These are phyloP conservation scores for Chloromyia formosa DNA, from an alignment of 2,888 invertebrate species.

Conservation along the genomic window DNA sequence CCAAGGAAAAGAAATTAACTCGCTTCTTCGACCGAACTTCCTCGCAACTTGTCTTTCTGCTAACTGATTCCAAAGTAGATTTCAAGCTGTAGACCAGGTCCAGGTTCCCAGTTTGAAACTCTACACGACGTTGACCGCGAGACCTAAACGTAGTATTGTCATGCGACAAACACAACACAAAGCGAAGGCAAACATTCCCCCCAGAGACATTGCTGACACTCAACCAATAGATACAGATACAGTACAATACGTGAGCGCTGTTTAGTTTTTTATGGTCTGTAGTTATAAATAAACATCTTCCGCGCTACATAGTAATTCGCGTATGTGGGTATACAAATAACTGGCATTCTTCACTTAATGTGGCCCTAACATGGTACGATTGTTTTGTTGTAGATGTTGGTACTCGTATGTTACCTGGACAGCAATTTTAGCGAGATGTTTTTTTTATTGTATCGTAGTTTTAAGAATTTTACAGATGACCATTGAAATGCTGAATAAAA, in stretches of 20 bases:
- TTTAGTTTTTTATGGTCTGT: constrained; percentile 4
- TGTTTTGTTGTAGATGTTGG: background rate
- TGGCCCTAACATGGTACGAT: constrained; percentile 11
- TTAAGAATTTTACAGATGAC: background rate
- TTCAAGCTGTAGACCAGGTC: background rate
- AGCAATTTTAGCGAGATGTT: background rate
- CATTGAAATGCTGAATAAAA: background rate
- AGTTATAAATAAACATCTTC: constrained; percentile 8
- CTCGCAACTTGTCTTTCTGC: constrained; percentile 20
- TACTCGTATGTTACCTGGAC: too few relatives aligned
- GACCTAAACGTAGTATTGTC: constrained; percentile 2
- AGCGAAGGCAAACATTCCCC: background rate
- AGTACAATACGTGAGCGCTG: background rate
- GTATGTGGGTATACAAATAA: background rate
- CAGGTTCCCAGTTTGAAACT: background rate
- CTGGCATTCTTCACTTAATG: background rate
- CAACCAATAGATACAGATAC: constrained; percentile 8
- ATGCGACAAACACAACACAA: constrained; percentile 23
- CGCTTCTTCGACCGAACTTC: constrained; percentile 33
- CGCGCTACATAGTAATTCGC: background rate
- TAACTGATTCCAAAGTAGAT: constrained; percentile 25
- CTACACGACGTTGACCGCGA: background rate
- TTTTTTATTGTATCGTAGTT: background rate
- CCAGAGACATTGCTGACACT: constrained; percentile 6
- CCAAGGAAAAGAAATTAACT: constrained; percentile 29